A percentile compares a stretch with the other conserved stretches of the same genome.
Evolutionary conservation across 2,797 vertebrate genomes (phyloP).

Genomic region (Setipinna tenuifilis): DNA sequence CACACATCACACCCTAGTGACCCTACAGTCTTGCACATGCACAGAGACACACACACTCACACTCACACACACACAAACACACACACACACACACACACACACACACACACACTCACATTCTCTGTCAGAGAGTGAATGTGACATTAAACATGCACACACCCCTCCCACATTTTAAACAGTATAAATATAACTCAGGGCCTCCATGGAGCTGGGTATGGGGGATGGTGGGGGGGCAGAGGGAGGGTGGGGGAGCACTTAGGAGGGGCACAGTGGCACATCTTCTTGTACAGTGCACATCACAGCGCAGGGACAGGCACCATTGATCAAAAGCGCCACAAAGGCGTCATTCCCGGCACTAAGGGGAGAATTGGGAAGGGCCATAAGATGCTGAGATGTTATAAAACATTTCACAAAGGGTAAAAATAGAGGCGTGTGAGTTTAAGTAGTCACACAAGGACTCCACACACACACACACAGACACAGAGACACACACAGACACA

Average conservation of each 20-base stretch:
- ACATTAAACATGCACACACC: neutral
- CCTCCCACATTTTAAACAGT: slow-evolving; percentile 45
- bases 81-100: no score
- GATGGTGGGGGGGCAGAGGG: slow-evolving; percentile 33
- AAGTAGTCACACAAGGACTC: neutral
- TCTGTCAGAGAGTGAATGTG: no score
- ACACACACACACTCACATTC: no score
- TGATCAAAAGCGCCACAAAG: slow-evolving; percentile 33
- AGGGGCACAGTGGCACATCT: slow-evolving; percentile 31
- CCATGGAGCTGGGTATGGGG: neutral
- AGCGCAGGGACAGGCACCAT: slow-evolving; percentile 12
- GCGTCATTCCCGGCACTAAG: neutral
- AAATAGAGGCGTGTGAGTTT: neutral
- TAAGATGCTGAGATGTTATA: slow-evolving; percentile 20
- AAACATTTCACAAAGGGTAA: slow-evolving; percentile 24
- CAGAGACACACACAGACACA: neutral
- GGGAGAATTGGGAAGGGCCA: slow-evolving; percentile 14
- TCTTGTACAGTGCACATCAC: slow-evolving; percentile 25
- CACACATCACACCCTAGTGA: neutral
- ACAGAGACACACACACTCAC: neutral
- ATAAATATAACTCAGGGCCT: slow-evolving; percentile 50
- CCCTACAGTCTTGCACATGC: no score
- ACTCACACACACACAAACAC: no score
- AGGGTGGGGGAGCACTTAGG: slow-evolving; percentile 35
- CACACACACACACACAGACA: slow-evolving; percentile 2